Evolutionary conservation across 2,888 invertebrate species (phyloP).

Genomic region (Tipula vernalis): DNA sequence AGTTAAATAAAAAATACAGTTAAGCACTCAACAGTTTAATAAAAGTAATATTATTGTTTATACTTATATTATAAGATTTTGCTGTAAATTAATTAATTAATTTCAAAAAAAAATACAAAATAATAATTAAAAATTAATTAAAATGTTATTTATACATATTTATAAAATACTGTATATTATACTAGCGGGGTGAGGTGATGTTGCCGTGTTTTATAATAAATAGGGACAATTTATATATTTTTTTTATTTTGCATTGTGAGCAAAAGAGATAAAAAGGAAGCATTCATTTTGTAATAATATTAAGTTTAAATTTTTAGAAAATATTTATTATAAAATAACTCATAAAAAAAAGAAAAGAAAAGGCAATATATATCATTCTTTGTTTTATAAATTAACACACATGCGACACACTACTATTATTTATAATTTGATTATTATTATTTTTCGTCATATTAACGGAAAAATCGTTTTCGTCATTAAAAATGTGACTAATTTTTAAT

Average conservation of each 20-base stretch:
- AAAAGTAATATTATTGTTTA: neutral
- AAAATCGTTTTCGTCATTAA: neutral
- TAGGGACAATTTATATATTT: neutral
- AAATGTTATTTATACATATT: neutral
- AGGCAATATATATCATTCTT: neutral
- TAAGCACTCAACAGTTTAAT: neutral
- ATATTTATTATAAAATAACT: neutral
- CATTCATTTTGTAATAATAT: neutral
- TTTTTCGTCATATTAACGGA: neutral
- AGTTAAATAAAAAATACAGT: neutral
- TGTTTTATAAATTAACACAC: neutral
- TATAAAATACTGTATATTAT: neutral
- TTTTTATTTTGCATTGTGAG: neutral
- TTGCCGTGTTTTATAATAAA: neutral
- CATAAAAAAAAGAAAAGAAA: neutral
- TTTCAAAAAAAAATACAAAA: neutral
- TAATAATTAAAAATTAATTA: neutral
- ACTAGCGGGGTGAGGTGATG: neutral
- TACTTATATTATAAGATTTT: neutral
- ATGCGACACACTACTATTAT: neutral
- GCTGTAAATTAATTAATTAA: neutral
- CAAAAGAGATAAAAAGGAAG: neutral
- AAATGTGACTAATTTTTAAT: neutral
- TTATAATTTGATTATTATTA: neutral
- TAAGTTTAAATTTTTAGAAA: neutral